Evolutionary conservation across 2,113 vertebrate genomes (phyloP).

Genomic region (Muscicapa adusta): DNA sequence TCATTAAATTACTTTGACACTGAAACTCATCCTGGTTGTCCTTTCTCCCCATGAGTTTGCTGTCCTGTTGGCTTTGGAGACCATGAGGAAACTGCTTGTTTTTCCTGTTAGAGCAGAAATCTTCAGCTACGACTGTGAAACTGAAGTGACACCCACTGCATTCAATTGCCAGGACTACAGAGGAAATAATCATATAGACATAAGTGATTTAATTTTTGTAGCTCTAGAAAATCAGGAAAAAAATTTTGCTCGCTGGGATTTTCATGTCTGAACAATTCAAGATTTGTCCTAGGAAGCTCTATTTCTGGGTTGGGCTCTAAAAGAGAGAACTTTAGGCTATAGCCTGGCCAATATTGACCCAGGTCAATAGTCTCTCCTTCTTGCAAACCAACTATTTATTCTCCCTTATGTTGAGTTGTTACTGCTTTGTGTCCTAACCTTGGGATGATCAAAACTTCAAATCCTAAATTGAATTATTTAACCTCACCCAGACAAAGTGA

Average conservation of each 20-base stretch:
- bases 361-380: background rate
- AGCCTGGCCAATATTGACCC: background rate
- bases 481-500: background rate
- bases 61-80: background rate
- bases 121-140: background rate
- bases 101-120: background rate
- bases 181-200: background rate
- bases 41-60: background rate
- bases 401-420: background rate
- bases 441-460: background rate
- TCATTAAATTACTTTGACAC: background rate
- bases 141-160: background rate
- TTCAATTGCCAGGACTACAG: background rate
- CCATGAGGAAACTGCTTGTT: fast-evolving
- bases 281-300: background rate
- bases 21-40: background rate
- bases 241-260: background rate
- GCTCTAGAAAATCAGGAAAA: background rate
- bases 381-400: background rate
- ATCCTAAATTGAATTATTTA: background rate
- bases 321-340: background rate
- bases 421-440: background rate
- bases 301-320: background rate
- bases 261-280: background rate
- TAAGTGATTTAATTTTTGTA: background rate